These are phyloP conservation scores for Sarotherodon lohbergeri DNA, from an alignment of 2,113 vertebrate genomes.

Conservation along the genomic window DNA sequence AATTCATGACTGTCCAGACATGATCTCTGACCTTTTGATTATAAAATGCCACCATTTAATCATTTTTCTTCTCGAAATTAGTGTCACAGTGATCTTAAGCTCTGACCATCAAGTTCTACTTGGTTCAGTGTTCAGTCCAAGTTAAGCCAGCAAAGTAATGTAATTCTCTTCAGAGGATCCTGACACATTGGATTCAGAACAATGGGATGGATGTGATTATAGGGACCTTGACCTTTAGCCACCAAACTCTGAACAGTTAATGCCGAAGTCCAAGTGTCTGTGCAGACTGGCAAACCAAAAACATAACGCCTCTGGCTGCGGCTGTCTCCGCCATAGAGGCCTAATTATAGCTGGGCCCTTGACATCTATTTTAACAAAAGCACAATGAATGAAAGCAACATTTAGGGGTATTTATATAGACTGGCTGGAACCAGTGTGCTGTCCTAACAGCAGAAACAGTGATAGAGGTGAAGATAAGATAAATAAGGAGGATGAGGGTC, in stretches of 20 bases:
- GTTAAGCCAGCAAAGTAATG: background rate
- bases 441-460: background rate
- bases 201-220: background rate
- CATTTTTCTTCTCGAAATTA: background rate
- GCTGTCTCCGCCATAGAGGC: background rate
- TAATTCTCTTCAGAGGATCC: background rate
- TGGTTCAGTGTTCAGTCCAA: background rate
- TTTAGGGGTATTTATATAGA: constrained; percentile 22
- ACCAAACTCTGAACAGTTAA: background rate
- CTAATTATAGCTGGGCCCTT: background rate
- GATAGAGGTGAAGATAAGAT: background rate
- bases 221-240: background rate
- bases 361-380: background rate
- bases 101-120: background rate
- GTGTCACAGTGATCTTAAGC: background rate
- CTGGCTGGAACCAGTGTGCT: background rate
- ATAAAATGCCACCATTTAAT: background rate
- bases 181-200: background rate
- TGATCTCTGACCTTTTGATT: background rate
- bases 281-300: background rate
- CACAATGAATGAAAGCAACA: background rate
- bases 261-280: background rate
- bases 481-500: background rate
- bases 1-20: background rate
- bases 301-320: background rate